Conservation (phyloP, 2,888 invertebrate genomes). For the Anarsia innoxiella region DNA sequence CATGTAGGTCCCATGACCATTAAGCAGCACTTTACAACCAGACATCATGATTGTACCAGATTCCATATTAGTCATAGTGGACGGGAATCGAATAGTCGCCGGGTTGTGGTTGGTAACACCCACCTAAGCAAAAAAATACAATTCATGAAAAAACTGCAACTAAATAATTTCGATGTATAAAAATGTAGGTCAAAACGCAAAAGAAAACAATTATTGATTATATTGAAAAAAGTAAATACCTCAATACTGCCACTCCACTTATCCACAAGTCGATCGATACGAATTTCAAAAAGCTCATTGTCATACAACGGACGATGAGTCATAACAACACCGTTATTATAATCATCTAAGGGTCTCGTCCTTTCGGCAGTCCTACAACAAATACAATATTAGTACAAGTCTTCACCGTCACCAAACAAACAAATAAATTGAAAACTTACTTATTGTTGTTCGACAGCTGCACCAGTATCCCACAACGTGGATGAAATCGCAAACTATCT, state of each 20-base stretch:
- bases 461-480: conserved; percentile 90
- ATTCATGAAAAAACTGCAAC: no score
- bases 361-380: conserved; percentile 86
- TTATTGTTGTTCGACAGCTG: conserved; percentile 85
- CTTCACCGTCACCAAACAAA: not conserved
- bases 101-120: conserved; percentile 97
- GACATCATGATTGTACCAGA: conserved; percentile 97
- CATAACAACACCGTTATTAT: conserved; percentile 97
- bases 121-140: conserved; percentile 72
- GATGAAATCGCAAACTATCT: conserved; percentile 89
- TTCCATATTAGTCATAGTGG: conserved; percentile 98
- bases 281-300: conserved; percentile 95
- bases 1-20: conserved; percentile 93
- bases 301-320: conserved; percentile 91
- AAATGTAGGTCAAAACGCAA: no score
- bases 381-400: not conserved
- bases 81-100: conserved; percentile 90
- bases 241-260: conserved; percentile 97
- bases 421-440: conserved; percentile 33
- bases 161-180: no score
- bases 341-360: conserved; percentile 91
- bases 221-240: conserved; percentile 45
- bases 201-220: no score
- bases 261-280: conserved; percentile 93
- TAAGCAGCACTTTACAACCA: conserved; percentile 96